Evolutionary conservation across 2,888 invertebrate genomes (phyloP), one percentile per base, ranked within the genome.

Genomic region (Latrodectus hesperus): DNA sequence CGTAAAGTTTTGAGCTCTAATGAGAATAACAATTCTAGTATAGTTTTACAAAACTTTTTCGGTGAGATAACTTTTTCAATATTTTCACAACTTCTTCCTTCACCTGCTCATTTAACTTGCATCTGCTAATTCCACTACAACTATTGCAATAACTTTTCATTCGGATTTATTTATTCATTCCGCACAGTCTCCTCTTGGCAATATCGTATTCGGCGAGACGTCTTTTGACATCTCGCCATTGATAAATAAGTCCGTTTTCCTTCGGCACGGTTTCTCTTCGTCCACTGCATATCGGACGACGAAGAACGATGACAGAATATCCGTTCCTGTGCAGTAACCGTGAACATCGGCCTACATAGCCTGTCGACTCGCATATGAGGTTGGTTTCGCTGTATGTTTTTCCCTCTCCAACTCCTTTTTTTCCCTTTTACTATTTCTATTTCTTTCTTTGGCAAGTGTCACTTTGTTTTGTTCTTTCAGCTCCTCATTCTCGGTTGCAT

Each of bases 321-420:
- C 84, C 84, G 77, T 84, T 65, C 52, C n/a, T 53, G 84, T 76
- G 76, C 83, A 71, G 12, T 52, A 68, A 67, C 16, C 83, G 76
- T 77, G 65, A 84, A 84, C 77, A 84, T 84, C 67, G 71, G 52
- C 64, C 53, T 49, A 16, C 52, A 77, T 72, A 84, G 70, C 17
- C 77, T 77, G 84, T 84, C 84, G 78, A 77, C 49, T 84, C 84
- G 78, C 49, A 78, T 77, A 38, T 11, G 14, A 6, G 12, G 26
- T 9, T 9, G 73, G 26, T 17, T 74, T 53, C 38, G 12, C 67
- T 53, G 17, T 51, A 49, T 51, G 9, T 55, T 74, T 74, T 51
- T 38, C 2, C 14, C 9, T 68, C 26, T 22, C 9, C 17, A 12
- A 9, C 6, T 9, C 51, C n/a, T 71, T 71, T 71, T 71, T 71